Evolutionary conservation across 2,113 vertebrate species (phyloP), one percentile per base, ranked within the genome.

Genomic region (Tinamus guttatus): DNA sequence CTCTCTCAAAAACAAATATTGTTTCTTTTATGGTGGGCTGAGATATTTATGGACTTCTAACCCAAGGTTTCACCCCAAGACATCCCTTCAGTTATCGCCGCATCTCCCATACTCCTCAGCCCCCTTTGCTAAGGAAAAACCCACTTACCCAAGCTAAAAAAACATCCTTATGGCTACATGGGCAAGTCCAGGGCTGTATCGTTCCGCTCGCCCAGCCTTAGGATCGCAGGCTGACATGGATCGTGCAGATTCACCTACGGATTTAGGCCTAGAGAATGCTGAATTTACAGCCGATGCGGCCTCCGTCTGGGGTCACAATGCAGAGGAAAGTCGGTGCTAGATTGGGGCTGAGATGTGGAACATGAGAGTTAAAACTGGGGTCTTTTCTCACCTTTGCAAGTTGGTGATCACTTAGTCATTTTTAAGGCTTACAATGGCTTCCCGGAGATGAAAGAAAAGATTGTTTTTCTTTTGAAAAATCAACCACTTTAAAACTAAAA

Each of bases 341-440:
- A 25, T 49, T 14, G 7, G 30, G 10, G 63, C 49, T 51, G 11
- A 38, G 25, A 19, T 27, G 25, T 36, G 65, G 41, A 59, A 79
- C 58, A 18, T 21, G 24, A 5, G 64, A 41, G 15, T 40, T 40
- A 5, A 58, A 25, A 13, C 3, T 38, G 1, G 1, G 4, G 25
- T 6, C 19, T 45, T 52, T 45, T 22, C 43, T 68, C 45, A 12
- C 65, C 58, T 17, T 18, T n/a, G 51, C 24, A 25, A 27, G 51
- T 52, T 25, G 25, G 51, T 7, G 51, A 27, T 13, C 25, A 6
- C 49, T 25, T 7, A 25, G 51, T 27, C 51, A 27, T 52, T 25
- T 27, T 52, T 7, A 52, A 52, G 51, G 25, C 24, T 52, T 52
- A 14, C 24, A 27, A 52, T 14, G 24, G 51, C 24, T 63, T 16